phyloP scores from a whole-genome alignment of 2,113 vertebrate genomes.

The Taurulus bubalis region DNA sequence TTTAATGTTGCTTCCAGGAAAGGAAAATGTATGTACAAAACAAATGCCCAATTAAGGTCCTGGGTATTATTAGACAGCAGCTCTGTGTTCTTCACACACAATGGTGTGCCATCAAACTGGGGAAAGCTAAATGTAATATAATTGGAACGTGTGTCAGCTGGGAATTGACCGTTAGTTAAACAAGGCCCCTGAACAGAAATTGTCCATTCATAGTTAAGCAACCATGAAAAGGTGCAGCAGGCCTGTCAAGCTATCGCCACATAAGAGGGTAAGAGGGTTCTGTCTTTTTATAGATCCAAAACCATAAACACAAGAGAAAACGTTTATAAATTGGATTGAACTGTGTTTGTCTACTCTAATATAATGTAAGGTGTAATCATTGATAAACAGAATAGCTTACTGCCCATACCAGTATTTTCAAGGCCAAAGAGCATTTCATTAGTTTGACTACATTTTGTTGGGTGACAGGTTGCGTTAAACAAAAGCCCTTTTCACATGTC shows the following conservation, averaged over 20 bases:
- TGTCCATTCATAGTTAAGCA: constrained; percentile 10
- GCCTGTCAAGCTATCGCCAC: background rate
- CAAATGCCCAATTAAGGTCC: constrained; percentile 17
- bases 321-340: background rate
- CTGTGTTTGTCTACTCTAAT: background rate
- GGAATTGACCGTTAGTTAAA: constrained; percentile 38
- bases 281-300: background rate
- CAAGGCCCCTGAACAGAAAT: background rate
- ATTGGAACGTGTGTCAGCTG: constrained; percentile 31
- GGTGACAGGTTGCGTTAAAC: background rate
- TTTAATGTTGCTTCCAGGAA: constrained; percentile 40
- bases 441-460: background rate
- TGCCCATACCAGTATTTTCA: background rate
- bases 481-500: background rate
- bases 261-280: background rate
- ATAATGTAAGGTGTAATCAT: background rate
- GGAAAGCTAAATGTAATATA: constrained; percentile 49
- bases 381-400: background rate
- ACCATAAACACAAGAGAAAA: background rate
- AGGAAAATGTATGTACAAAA: constrained; percentile 21
- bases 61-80: constrained; percentile 45
- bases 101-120: constrained; percentile 33
- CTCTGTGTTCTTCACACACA: constrained; percentile 58
- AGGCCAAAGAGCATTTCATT: background rate
- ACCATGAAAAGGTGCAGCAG: background rate